These are phyloP conservation scores for Porites lobata DNA, from an alignment of 92 coral and sea anemone species.

Conservation along the genomic window DNA sequence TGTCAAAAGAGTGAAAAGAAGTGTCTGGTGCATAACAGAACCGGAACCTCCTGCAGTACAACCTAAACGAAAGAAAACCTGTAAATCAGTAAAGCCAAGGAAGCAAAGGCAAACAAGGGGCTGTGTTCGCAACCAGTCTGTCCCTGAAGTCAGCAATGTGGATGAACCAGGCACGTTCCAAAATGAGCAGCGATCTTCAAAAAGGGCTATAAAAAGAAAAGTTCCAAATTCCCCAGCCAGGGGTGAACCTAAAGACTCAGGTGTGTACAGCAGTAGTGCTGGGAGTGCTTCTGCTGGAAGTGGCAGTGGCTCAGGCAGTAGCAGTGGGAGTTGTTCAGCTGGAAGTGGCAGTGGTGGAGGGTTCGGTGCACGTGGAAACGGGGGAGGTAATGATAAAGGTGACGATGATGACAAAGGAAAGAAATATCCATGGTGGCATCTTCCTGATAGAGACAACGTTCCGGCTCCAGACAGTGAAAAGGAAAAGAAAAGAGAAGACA, in stretches of 20 bases:
- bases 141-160: neutral
- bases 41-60: conserved; percentile 17
- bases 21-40: conserved; percentile 7
- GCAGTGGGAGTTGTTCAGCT: neutral
- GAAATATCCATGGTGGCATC: conserved; percentile 7
- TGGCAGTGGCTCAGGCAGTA: neutral
- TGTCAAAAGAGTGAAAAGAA: conserved; percentile 3
- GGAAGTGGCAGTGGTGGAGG: neutral
- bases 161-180: neutral
- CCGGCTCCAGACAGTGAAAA: neutral
- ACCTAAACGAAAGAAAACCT: neutral
- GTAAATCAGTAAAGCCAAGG: neutral
- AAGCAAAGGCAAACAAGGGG: neutral
- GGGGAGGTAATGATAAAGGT: neutral
- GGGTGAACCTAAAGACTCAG: conserved; percentile 27
- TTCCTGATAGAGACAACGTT: neutral
- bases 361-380: neutral
- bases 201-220: neutral
- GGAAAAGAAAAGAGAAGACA: neutral
- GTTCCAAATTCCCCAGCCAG: neutral
- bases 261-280: conserved; percentile 3
- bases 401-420: conserved; percentile 5
- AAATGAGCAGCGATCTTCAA: neutral
- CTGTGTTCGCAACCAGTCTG: neutral
- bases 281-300: conserved; percentile 34